phyloP scores from a whole-genome alignment of 2,888 invertebrate species.

The Synergus umbraculus region DNA sequence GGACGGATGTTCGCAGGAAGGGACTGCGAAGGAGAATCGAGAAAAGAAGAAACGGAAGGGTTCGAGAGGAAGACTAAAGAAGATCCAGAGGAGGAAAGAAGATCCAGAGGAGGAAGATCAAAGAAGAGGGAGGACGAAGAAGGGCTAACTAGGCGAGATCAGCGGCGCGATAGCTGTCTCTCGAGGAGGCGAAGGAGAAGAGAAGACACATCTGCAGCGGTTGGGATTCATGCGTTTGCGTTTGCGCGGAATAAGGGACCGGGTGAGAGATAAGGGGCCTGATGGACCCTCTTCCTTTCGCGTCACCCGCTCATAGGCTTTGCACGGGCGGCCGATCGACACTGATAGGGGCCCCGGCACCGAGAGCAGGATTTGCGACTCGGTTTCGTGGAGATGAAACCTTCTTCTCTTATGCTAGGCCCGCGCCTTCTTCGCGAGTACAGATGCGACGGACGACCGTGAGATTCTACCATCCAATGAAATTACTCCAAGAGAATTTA shows the following conservation, averaged over 20 bases:
- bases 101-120: neutral
- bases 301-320: constrained; percentile 61
- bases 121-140: constrained; percentile 47
- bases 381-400: constrained; percentile 28
- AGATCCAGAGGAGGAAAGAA: neutral
- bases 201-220: constrained; percentile 57
- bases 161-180: constrained; percentile 69
- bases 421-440: constrained; percentile 7
- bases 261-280: constrained; percentile 65
- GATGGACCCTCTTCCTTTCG: constrained; percentile 64
- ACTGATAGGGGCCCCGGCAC: constrained; percentile 79
- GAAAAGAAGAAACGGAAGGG: constrained; percentile 29
- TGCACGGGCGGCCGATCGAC: constrained; percentile 71
- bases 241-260: constrained; percentile 68
- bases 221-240: constrained; percentile 64
- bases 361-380: constrained; percentile 62
- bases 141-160: constrained; percentile 74
- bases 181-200: constrained; percentile 49
- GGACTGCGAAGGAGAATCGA: constrained; percentile 6
- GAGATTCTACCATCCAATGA: constrained; percentile 45
- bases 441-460: constrained; percentile 28
- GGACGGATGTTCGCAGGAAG: constrained; percentile 52
- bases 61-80: constrained; percentile 24
- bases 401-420: constrained; percentile 20
- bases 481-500: constrained; percentile 41